These are phyloP conservation scores for Tachina lurida DNA, from an alignment of 2,888 invertebrate genomes.

Conservation along the genomic window DNA sequence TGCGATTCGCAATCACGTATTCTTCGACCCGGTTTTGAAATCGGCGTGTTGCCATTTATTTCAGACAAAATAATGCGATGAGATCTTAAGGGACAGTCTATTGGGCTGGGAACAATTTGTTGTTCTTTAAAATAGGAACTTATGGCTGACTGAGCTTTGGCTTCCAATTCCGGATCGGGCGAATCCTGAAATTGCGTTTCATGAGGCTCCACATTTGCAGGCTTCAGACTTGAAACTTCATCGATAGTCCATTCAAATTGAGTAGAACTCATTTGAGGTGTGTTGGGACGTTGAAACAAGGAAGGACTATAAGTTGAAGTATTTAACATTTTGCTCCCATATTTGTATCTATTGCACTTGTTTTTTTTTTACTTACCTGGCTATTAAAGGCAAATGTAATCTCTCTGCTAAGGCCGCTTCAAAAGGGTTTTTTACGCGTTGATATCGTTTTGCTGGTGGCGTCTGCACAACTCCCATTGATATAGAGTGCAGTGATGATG, in stretches of 20 bases:
- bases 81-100: slow-evolving; percentile 80
- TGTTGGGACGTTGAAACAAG: slow-evolving; percentile 80
- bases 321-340: too few relatives aligned
- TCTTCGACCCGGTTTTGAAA: slow-evolving; percentile 76
- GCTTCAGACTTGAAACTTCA: slow-evolving; percentile 86
- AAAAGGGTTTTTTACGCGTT: slow-evolving; percentile 86
- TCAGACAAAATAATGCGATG: slow-evolving; percentile 80
- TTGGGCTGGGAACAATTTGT: slow-evolving; percentile 82
- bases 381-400: slow-evolving; percentile 86
- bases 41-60: slow-evolving; percentile 77
- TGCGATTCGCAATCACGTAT: slow-evolving; percentile 84
- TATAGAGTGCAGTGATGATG: slow-evolving; percentile 73
- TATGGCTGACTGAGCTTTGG: slow-evolving; percentile 86
- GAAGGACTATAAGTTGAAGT: slow-evolving; percentile 78
- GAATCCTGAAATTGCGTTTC: slow-evolving; percentile 84
- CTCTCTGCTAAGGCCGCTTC: slow-evolving; percentile 85
- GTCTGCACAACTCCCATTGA: slow-evolving; percentile 80
- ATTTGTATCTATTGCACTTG: background rate
- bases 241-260: slow-evolving; percentile 88
- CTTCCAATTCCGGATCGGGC: slow-evolving; percentile 85
- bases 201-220: slow-evolving; percentile 85
- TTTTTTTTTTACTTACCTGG: slow-evolving; percentile 74
- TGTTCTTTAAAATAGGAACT: slow-evolving; percentile 82
- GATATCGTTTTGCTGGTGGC: slow-evolving; percentile 84
- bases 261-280: slow-evolving; percentile 81